These are phyloP conservation scores for Heliangelus exortis DNA, from an alignment of 2,797 vertebrate species.

Conservation along the genomic window DNA sequence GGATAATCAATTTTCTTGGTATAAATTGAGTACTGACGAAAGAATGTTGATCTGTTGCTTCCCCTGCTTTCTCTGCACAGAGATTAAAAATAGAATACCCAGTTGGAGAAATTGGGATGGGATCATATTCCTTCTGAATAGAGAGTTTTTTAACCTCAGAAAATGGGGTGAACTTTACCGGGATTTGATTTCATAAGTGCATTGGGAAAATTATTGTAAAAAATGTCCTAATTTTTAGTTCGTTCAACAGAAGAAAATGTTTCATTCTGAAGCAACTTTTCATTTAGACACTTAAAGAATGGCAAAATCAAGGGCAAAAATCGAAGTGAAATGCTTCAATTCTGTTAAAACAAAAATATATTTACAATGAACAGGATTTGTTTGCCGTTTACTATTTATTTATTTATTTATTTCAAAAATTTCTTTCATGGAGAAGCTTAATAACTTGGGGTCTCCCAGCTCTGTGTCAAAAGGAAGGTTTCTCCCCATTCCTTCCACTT, in stretches of 20 bases:
- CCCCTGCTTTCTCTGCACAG: not conserved
- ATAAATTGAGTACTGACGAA: conserved; percentile 36
- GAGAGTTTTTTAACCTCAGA: not conserved
- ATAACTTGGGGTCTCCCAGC: not conserved
- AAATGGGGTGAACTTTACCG: conserved; percentile 22
- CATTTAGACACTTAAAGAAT: not conserved
- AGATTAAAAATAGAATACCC: conserved; percentile 48
- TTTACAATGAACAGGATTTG: not conserved
- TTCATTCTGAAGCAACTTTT: conserved; percentile 12
- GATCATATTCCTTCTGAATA: conserved; percentile 4
- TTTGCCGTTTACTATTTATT: not conserved
- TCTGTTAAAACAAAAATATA: not conserved
- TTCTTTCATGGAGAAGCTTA: not conserved
- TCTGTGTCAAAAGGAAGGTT: not conserved
- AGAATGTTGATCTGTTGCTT: not conserved
- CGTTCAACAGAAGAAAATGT: not conserved
- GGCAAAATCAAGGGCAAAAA: not conserved
- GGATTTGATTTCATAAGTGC: conserved; percentile 15
- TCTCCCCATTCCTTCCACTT: not conserved
- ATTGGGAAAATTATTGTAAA: not conserved
- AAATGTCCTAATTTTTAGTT: not conserved
- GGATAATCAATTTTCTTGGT: conserved; percentile 43
- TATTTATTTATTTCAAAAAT: not conserved
- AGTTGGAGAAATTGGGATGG: not conserved
- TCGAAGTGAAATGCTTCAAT: not conserved